Evolutionary conservation across 2,888 invertebrate species (phyloP), one percentile per base, ranked within the genome.

Genomic region (Ischnura elegans): DNA sequence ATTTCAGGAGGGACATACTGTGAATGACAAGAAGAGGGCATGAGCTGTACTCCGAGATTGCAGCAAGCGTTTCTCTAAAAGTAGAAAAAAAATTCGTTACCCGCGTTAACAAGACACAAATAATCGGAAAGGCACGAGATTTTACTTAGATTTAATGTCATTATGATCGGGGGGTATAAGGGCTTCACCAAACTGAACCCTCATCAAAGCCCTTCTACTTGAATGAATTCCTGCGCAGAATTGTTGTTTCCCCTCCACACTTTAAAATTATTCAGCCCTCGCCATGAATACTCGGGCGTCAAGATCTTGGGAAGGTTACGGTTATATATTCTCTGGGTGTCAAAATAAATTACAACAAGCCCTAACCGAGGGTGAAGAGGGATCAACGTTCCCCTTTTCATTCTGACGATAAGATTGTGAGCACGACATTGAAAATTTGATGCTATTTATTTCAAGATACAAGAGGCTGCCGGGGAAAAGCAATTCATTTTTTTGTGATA

Each of bases 301-400:
- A 21, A 25, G 61, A 25, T n/a, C 61, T 61, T 61, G 25, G n/a
- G 61, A 61, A 61, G 61, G 3, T 16, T 16, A 6, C 61, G 61
- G 61, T 61, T 61, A 61, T 25, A n/a, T 25, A 61, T 61, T 61
- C 61, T 0, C 25, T 8, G 25, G 25, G 61, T 61, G 61, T 61
- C 61, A 61, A 61, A 61, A 61, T 61, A 61, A 61, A 61, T 61
- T 61, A 61, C n/a, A 16, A 19, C 86, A n/a, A n/a, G 86, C 45
- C 21, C 86, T 86, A 4, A 8, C 45, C 0, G 87, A 47, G 47
- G n/a, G 29, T 5, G 47, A 43, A 46, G 47, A 25, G 45, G n/a
- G 46, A 25, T 87, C 87, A 46, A 36, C 47, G n/a, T 45, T 61
- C 25, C 8, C 16, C 21, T 61, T 5, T 61, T 61, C 21, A 61